Conservation (phyloP, 2,113 vertebrate species). For the Elaphurus davidianus region DNA sequence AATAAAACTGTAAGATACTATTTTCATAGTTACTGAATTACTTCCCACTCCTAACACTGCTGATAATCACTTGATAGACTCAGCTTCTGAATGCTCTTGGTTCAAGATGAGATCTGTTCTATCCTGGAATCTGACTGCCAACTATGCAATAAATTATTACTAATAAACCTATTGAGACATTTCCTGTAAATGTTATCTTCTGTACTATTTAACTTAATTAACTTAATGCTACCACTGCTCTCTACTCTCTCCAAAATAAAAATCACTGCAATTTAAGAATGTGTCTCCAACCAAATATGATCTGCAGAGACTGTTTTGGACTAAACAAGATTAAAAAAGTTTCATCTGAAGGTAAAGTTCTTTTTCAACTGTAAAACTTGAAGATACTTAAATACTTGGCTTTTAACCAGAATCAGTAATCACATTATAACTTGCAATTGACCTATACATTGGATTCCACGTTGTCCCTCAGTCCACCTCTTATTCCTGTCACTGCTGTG, state of each 20-base stretch:
- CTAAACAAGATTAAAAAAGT: background rate
- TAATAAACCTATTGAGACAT: background rate
- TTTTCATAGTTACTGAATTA: background rate
- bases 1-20: background rate
- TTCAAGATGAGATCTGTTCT: slow-evolving; percentile 27
- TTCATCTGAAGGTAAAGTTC: background rate
- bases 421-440: background rate
- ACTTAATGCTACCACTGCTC: background rate
- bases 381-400: background rate
- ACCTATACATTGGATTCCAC: background rate
- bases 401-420: background rate
- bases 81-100: background rate
- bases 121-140: slow-evolving; percentile 25
- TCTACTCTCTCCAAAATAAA: background rate
- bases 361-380: background rate
- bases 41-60: background rate
- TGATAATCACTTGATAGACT: slow-evolving; percentile 35
- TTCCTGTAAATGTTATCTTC: background rate
- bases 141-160: background rate
- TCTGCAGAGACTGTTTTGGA: background rate
- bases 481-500: background rate
- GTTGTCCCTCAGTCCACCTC: fast-evolving
- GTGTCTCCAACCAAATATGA: background rate
- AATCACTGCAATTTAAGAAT: background rate
- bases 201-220: slow-evolving; percentile 9